Evolutionary conservation across 2,888 invertebrate species (phyloP), one percentile per base, ranked within the genome.

Genomic region (Xestoiulus laeticollis): DNA sequence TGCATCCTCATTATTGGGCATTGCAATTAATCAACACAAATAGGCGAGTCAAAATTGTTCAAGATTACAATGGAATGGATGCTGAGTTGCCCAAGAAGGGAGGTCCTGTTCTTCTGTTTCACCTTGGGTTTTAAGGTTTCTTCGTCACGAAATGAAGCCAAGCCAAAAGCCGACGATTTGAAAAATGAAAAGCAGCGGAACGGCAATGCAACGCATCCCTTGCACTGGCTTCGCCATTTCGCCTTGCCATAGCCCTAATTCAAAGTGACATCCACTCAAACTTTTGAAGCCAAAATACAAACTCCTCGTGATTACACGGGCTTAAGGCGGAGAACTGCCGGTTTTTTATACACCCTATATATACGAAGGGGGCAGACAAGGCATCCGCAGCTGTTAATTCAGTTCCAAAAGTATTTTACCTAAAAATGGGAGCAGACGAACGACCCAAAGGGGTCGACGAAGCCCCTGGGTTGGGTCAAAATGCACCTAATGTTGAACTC

Each of bases 91-190:
- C 89, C 43, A 59, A 68, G 30, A 22, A 85, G 48, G 10, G 53
- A 30, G 22, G 22, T 38, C n/a, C 6, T 19, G 22, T 86, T 84
- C 59, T 19, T 14, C 82, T 86, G 33, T 3, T 22, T 87, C 43
- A 87, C 48, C 48, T 48, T 48, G 48, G 48, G 16, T 48, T 48
- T 48, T 48, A 19, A 16, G 48, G 48, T 48, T 48, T 48, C 48
- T 12, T 48, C 48, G 48, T 48, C 19, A 48, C 48, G 19, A 48
- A 48, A 48, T 48, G 33, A 87, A 26, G 86, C 78, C n/a, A 33
- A 86, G 33, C 86, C 68, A 38, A 53, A 48, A 78, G 82, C 59
- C 53, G 84, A 26, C 84, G 44, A 19, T 85, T 44, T 38, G 19
- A 33, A 26, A 33, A 16, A 38, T 44, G 43, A 26, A 82, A 84